Evolutionary conservation across 1,140 invertebrate species (phyloP), one percentile per base, ranked within the genome.

Genomic region (Stegodyphus dumicola): DNA sequence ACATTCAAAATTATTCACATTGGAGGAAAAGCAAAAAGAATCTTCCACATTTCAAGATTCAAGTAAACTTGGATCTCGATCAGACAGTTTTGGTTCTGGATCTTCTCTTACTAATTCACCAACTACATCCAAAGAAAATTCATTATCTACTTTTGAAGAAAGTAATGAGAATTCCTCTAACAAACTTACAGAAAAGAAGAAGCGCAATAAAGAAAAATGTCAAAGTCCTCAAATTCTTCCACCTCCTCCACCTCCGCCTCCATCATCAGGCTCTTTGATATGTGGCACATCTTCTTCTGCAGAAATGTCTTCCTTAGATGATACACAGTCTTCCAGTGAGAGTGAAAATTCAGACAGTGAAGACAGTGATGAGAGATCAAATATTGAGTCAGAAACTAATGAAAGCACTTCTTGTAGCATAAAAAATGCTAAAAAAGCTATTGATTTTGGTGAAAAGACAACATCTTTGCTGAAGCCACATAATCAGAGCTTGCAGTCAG

Each of bases 161-260:
- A 60, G 73, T 4, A 69, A 33, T 70, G 81, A 85, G 13, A 77
- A 51, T 66, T 66, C 71, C 33, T 67, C 53, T 69, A 85, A 77
- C 56, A 53, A 52, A 6, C 4, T 13, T n/a, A 60, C 54, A 49
- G 56, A 56, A 9, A 85, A 85, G n/a, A 77, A 85, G 17, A 65
- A 6, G 33, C 56, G 60, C 48, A 51, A 54, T n/a, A 70, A 56
- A 70, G 52, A 77, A 15, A 60, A 13, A 10, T 85, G 81, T 17
- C 49, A 54, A 33, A 17, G 9, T n/a, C 15, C 65, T 52, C 15
- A 85, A 66, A 67, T 66, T 11, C 33, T 77, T 10, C 64, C 73
- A 6, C 81, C 73, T 17, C 81, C 81, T 13, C 74, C 81, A 5
- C 81, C 81, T 6, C 81, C 81, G 60, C 74, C 81, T 51, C 73